Evolutionary conservation across 2,113 vertebrate genomes (phyloP), one percentile per base, ranked within the genome.

Genomic region (Lates calcarifer): DNA sequence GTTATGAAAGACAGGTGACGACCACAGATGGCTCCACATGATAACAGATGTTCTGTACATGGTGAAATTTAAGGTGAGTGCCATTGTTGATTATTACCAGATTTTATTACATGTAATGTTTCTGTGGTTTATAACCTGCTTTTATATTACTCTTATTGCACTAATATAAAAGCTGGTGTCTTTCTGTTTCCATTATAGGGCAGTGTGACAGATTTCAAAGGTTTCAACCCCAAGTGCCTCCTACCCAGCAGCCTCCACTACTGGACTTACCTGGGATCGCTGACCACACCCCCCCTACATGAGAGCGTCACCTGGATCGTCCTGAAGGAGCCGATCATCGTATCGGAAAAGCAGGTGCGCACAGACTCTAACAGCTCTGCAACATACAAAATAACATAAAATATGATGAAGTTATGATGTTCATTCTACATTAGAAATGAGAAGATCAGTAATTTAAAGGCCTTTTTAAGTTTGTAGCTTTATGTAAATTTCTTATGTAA

Each of bases 261-360:
- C 79, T 99, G 98, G 98, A 99, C 97, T 1, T 99, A 99, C 85
- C 96, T 94, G 0, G 98, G 98, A 26, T 99, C 98, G 13, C 88
- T 99, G 91, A 99, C 98, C 39, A 99, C 98, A 0, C 98, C 98
- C 3, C 98, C 98, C 0, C 95, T 99, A 26, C 93, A 95, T 0
- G 98, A 99, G 91, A 99, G 97, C 0, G 98, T 99, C 58, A 98
- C 89, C 5, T 99, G 98, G 98, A 95, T 99, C 13, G 91, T 99
- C 60, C 94, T 99, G 64, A 96, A 96, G 78, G 96, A 99, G 37
- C 95, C 97, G 8, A 97, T 99, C 81, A 76, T 39, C 0, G 94
- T 99, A 81, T 98, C 98, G 14, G 96, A 98, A 86, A 98, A 95
- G 90, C 98, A 99, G 97, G 98, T 98, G 87, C 88, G n/a, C n/a